phyloP scores from a whole-genome alignment of 2,888 invertebrate species.

The Nomada ruficornis region DNA sequence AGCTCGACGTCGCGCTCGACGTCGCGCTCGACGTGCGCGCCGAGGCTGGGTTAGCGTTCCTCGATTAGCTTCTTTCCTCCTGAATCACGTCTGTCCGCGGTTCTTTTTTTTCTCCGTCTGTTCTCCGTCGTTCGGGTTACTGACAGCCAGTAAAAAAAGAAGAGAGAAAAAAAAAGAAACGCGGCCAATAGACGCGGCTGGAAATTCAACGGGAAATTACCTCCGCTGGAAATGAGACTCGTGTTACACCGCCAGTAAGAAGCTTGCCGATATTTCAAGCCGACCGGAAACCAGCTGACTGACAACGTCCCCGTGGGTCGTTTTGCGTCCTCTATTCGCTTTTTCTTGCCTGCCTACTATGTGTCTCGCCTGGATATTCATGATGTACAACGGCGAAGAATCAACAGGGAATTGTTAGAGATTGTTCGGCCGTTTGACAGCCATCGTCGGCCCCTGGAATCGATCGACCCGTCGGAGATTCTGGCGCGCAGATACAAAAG shows the following conservation, averaged over 20 bases:
- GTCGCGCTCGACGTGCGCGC: background rate
- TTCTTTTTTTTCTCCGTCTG: background rate
- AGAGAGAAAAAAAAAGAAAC: background rate
- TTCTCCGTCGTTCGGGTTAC: background rate
- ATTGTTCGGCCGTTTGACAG: slow-evolving; percentile 31
- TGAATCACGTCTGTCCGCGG: slow-evolving; percentile 12
- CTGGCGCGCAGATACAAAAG: slow-evolving; percentile 23
- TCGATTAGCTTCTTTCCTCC: slow-evolving; percentile 45
- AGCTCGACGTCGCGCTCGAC: background rate
- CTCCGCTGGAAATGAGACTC: slow-evolving; percentile 22
- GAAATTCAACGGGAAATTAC: slow-evolving; percentile 24
- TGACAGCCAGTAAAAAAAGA: slow-evolving; percentile 3
- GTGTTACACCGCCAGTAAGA: slow-evolving; percentile 9
- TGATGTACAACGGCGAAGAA: background rate
- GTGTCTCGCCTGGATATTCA: slow-evolving; percentile 1
- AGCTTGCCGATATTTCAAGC: slow-evolving; percentile 29
- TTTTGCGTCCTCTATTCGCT: slow-evolving; percentile 5
- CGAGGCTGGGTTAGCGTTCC: slow-evolving; percentile 2
- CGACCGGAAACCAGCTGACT: background rate
- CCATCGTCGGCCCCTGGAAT: slow-evolving; percentile 32
- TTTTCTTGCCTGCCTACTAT: background rate
- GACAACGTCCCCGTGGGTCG: background rate
- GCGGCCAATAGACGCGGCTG: background rate
- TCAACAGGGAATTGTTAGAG: slow-evolving; percentile 16
- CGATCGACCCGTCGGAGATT: slow-evolving; percentile 44